These are phyloP conservation scores for Seriola rivoliana DNA, from an alignment of 2,113 vertebrate genomes.

Conservation along the genomic window DNA sequence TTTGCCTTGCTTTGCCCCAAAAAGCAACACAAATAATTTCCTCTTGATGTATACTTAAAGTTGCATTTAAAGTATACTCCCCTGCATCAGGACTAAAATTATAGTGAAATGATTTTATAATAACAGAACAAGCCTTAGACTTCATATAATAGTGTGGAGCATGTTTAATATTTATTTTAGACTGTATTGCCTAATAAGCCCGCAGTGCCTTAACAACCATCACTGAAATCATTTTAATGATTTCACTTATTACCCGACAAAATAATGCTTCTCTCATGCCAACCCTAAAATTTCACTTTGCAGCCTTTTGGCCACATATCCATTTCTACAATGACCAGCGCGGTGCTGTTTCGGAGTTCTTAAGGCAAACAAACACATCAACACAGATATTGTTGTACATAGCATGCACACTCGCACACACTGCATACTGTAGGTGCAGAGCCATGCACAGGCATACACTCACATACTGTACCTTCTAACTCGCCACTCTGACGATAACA, in stretches of 20 bases:
- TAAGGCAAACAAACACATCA: not conserved
- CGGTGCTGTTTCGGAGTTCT: not conserved
- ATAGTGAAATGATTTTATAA: not conserved
- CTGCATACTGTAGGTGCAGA: not conserved
- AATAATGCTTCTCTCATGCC: not conserved
- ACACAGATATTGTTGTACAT: not conserved
- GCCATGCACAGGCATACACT: too few relatives aligned
- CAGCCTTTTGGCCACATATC: not conserved
- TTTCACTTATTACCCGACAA: not conserved
- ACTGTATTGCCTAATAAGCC: constrained; percentile 23
- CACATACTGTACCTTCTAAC: not conserved
- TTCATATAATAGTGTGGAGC: not conserved
- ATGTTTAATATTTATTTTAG: not conserved
- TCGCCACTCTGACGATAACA: not conserved
- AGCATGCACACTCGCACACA: not conserved
- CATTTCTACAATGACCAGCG: not conserved
- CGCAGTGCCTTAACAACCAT: not conserved
- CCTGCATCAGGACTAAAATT: not conserved
- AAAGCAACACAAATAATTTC: not conserved
- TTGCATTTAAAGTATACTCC: not conserved
- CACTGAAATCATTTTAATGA: not conserved
- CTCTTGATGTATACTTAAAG: not conserved
- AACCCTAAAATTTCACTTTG: not conserved
- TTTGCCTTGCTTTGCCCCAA: not conserved
- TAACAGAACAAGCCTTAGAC: not conserved